Percentiles rank a stretch among this genome's conserved stretches.
These are phyloP conservation scores for Trididemnum nubilum DNA, from an alignment of 23 tunicate genomes.

Conservation along the genomic window DNA sequence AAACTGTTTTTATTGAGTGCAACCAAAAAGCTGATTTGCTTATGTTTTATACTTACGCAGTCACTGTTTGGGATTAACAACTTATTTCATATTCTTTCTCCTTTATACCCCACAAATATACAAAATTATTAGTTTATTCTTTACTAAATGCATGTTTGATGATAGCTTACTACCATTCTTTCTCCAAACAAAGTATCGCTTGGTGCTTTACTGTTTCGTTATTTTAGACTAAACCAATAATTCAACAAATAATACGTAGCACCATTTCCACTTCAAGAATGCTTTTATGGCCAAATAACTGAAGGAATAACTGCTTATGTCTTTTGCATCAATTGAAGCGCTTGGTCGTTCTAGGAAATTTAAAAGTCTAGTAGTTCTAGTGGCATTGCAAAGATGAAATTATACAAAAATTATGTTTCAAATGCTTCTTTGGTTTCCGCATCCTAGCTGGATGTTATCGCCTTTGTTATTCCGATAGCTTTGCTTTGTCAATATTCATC, in stretches of 20 bases:
- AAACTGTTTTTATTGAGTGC: background rate
- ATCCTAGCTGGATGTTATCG: too few relatives aligned
- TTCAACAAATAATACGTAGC: background rate
- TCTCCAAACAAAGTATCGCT: too few relatives aligned
- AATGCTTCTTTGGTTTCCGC: too few relatives aligned
- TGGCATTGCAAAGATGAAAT: too few relatives aligned
- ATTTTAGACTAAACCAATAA: background rate
- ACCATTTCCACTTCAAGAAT: constrained; percentile 14
- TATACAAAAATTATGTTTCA: too few relatives aligned
- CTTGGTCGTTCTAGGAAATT: constrained; percentile 22
- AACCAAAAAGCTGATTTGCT: background rate
- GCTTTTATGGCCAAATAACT: constrained; percentile 16
- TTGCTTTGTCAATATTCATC: too few relatives aligned
- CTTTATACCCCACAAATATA: background rate
- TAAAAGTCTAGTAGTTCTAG: constrained; percentile 1
- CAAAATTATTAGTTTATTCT: constrained; percentile 5
- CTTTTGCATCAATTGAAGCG: background rate
- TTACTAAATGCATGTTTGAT: too few relatives aligned
- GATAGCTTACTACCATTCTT: too few relatives aligned
- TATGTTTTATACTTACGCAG: background rate
- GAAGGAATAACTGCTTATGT: background rate
- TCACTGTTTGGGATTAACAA: background rate
- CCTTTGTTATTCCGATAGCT: too few relatives aligned
- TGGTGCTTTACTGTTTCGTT: background rate
- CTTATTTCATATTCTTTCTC: background rate